A percentile compares a stretch with the other conserved stretches of the same genome.
Conservation (phyloP, 2,888 invertebrate species). For the Acanthosepion esculentum region DNA sequence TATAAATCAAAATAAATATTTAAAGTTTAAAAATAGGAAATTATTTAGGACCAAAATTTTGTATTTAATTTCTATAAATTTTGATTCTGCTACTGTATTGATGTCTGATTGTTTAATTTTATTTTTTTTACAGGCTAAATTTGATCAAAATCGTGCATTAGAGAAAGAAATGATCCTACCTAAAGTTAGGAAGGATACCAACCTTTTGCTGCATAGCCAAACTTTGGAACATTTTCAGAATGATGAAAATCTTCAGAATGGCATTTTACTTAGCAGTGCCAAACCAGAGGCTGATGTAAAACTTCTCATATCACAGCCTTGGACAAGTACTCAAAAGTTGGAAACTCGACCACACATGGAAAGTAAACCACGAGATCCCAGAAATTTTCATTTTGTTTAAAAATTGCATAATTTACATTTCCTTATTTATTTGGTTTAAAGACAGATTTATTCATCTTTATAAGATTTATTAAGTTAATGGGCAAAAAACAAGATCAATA, state of each 20-base stretch:
- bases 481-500: background rate
- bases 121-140: conserved; percentile 80
- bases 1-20: no score
- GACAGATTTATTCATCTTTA: background rate
- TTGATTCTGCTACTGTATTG: no score
- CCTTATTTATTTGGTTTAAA: conserved; percentile 14
- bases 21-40: no score
- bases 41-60: no score
- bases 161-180: conserved; percentile 79
- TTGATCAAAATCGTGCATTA: conserved; percentile 79
- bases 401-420: background rate
- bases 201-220: conserved; percentile 48
- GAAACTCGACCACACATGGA: background rate
- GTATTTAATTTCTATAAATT: no score
- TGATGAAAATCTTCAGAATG: background rate
- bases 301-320: background rate
- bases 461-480: background rate
- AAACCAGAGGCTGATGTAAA: background rate
- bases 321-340: background rate
- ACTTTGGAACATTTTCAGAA: background rate
- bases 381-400: background rate
- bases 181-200: conserved; percentile 68
- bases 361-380: conserved; percentile 14
- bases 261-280: background rate
- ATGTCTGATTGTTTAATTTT: no score